Conservation (phyloP, 2,888 invertebrate genomes). For the Volucella inflata region DNA sequence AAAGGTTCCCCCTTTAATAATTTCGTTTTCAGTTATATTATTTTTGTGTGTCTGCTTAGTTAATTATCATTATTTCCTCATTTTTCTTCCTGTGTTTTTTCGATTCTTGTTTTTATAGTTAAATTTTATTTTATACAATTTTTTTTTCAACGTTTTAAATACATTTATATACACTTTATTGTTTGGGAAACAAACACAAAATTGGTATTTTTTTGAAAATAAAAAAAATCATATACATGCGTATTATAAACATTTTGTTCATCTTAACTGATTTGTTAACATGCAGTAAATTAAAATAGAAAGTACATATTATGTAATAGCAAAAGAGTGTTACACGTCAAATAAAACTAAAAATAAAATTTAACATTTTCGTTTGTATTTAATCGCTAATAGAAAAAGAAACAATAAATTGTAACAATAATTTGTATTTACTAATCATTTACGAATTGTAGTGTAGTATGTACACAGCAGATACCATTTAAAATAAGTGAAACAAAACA, state of each 20-base stretch:
- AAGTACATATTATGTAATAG: not conserved
- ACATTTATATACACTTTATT: conserved; percentile 15
- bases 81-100: conserved; percentile 9
- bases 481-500: conserved; percentile 51
- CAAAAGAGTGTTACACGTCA: conserved; percentile 5
- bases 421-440: conserved; percentile 65
- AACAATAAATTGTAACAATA: conserved; percentile 25
- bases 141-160: conserved; percentile 32
- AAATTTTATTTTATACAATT: conserved; percentile 29
- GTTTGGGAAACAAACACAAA: conserved; percentile 13
- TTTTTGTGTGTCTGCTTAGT: conserved; percentile 42
- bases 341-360: conserved; percentile 2
- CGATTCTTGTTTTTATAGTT: conserved; percentile 25
- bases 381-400: conserved; percentile 25
- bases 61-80: conserved; percentile 26
- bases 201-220: conserved; percentile 45
- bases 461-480: conserved; percentile 68
- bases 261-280: conserved; percentile 11
- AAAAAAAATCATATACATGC: not conserved
- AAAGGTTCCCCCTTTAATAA: not conserved
- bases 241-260: conserved; percentile 32
- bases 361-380: conserved; percentile 40
- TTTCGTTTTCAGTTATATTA: conserved; percentile 26
- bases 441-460: conserved; percentile 48
- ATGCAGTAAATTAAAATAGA: conserved; percentile 11